Percentiles rank a stretch among this genome's conserved stretches.
These are phyloP conservation scores for Halichoerus grypus DNA, from an alignment of 2,113 vertebrate genomes.

Conservation along the genomic window DNA sequence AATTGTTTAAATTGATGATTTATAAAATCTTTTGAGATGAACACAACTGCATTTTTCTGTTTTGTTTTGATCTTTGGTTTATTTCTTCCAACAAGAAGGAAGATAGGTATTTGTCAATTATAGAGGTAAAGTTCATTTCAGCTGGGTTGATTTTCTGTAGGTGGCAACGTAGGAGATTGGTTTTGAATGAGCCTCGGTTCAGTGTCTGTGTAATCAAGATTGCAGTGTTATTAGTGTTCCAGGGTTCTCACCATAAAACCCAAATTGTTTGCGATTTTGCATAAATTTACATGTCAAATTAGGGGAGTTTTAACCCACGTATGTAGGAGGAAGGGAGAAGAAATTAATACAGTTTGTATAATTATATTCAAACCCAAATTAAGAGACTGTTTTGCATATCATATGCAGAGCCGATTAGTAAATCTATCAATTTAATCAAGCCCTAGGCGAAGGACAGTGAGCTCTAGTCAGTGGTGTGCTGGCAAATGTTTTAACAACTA, in stretches of 20 bases:
- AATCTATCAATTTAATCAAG: conserved; percentile 72
- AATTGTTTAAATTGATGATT: conserved; percentile 5
- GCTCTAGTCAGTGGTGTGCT: background rate
- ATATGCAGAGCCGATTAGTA: conserved; percentile 70
- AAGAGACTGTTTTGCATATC: conserved; percentile 74
- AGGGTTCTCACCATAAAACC: conserved; percentile 56
- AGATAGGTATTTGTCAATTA: background rate
- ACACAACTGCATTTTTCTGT: conserved; percentile 1
- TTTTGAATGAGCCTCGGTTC: conserved; percentile 38
- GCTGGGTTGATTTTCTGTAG: background rate
- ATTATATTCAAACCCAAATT: conserved; percentile 77
- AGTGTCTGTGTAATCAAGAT: conserved; percentile 52
- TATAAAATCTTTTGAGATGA: conserved; percentile 23
- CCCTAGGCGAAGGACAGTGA: conserved; percentile 21
- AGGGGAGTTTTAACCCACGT: conserved; percentile 60
- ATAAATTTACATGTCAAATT: conserved; percentile 77
- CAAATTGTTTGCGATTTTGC: conserved; percentile 68
- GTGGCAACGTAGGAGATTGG: background rate
- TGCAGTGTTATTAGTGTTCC: conserved; percentile 54
- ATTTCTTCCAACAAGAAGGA: conserved; percentile 11
- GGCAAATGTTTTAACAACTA: conserved; percentile 30
- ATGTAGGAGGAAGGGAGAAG: conserved; percentile 36
- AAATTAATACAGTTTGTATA: conserved; percentile 76
- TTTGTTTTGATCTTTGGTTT: conserved; percentile 27
- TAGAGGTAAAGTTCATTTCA: background rate